phyloP scores from a whole-genome alignment of 2,888 invertebrate species.

The Phlogophora meticulosa region DNA sequence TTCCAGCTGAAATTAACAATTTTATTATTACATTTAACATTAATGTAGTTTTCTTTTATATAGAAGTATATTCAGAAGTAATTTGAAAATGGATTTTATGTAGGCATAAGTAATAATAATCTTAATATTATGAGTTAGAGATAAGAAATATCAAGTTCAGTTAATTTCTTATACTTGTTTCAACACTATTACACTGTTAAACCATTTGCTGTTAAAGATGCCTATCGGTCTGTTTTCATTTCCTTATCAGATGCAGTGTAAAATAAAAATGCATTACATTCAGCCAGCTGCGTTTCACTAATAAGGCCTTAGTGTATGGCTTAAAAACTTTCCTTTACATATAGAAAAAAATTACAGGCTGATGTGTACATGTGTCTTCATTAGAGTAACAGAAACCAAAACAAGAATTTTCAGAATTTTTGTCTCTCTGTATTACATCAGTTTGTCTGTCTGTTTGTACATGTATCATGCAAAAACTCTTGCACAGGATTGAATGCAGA shows the following conservation, averaged over 20 bases:
- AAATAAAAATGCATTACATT: conserved; percentile 10
- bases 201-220: not conserved
- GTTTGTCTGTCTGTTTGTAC: too few species aligned
- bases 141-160: conserved; percentile 4
- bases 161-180: conserved; percentile 17
- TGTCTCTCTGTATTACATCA: too few species aligned
- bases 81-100: not conserved
- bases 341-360: too few species aligned
- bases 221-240: conserved; percentile 16
- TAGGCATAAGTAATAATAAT: too few species aligned
- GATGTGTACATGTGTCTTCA: too few species aligned
- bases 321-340: not conserved
- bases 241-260: conserved; percentile 16
- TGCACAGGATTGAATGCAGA: too few species aligned
- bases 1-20: conserved; percentile 94
- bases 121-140: not conserved
- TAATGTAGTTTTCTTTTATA: not conserved
- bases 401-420: too few species aligned
- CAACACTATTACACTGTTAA: not conserved
- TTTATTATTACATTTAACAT: conserved; percentile 17
- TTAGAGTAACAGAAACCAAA: too few species aligned
- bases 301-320: too few species aligned
- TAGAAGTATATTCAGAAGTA: too few species aligned
- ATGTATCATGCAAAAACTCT: too few species aligned
- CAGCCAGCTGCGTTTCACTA: not conserved